These are phyloP conservation scores for Drosophila murphyi DNA, from an alignment of 1,140 invertebrate species.

Conservation along the genomic window DNA sequence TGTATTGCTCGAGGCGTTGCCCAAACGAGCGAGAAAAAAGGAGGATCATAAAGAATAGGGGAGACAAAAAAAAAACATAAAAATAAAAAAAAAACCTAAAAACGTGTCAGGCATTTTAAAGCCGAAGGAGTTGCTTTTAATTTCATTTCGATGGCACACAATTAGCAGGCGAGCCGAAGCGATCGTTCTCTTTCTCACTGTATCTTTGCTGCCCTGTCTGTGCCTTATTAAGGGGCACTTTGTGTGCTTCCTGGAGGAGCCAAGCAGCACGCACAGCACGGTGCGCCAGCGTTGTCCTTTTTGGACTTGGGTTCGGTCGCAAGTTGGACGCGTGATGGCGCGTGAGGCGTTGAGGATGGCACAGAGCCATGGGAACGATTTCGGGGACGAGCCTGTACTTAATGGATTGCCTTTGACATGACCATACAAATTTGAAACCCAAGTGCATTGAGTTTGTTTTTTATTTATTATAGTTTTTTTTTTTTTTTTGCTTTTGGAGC, in stretches of 20 bases:
- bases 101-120: conserved; percentile 66
- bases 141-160: conserved; percentile 77
- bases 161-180: conserved; percentile 64
- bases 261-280: conserved; percentile 59
- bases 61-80: conserved; percentile 33
- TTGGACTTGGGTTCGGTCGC: conserved; percentile 48
- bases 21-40: conserved; percentile 43
- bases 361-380: conserved; percentile 42
- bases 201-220: conserved; percentile 22
- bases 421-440: conserved; percentile 73
- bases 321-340: conserved; percentile 74
- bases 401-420: conserved; percentile 69
- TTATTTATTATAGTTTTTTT: conserved; percentile 16
- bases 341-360: conserved; percentile 57
- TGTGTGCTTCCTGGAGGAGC: conserved; percentile 57
- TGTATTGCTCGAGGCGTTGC: conserved; percentile 64
- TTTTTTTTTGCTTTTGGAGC: conserved; percentile 40
- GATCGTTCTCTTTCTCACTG: conserved; percentile 11
- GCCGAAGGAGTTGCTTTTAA: conserved; percentile 78
- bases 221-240: conserved; percentile 64
- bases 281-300: conserved; percentile 53
- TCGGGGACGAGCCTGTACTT: conserved; percentile 48
- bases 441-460: conserved; percentile 46
- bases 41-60: conserved; percentile 25
- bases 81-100: conserved; percentile 26